These are phyloP conservation scores for Epinotia brunnichana DNA, from an alignment of 2,888 invertebrate genomes.

Conservation along the genomic window DNA sequence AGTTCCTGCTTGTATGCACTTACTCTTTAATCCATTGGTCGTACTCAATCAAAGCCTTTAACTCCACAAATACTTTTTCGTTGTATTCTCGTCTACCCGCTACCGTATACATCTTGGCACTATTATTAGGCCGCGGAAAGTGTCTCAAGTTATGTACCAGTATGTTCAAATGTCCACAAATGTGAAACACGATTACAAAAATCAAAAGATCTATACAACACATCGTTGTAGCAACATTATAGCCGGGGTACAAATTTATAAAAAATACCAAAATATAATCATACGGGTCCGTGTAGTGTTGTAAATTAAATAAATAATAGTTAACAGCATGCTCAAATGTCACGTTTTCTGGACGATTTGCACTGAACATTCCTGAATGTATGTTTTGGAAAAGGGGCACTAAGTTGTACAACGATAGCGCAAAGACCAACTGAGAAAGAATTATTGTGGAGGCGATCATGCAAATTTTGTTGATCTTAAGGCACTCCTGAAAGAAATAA, in stretches of 20 bases:
- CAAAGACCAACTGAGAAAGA: neutral
- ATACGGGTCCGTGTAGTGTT: neutral
- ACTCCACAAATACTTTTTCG: neutral
- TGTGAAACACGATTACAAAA: conserved; percentile 4
- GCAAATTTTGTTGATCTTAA: neutral
- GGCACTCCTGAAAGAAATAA: neutral
- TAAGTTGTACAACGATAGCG: neutral
- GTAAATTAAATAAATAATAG: neutral
- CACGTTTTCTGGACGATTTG: neutral
- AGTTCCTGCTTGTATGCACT: neutral
- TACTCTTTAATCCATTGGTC: conserved; percentile 2
- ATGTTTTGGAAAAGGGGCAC: neutral
- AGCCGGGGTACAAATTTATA: neutral
- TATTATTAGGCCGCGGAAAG: neutral
- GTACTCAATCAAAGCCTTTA: conserved; percentile 10
- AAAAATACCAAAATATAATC: neutral
- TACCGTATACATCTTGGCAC: too few relatives aligned
- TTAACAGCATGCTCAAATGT: neutral
- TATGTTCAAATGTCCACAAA: conserved; percentile 6
- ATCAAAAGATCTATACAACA: neutral
- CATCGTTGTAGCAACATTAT: neutral
- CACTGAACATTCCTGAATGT: neutral
- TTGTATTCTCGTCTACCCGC: neutral
- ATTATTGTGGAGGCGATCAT: neutral
- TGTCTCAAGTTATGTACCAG: neutral